Base-by-base conservation (phyloP, 2,797 vertebrate genomes). In the Paramormyrops hopkinsi region DNA sequence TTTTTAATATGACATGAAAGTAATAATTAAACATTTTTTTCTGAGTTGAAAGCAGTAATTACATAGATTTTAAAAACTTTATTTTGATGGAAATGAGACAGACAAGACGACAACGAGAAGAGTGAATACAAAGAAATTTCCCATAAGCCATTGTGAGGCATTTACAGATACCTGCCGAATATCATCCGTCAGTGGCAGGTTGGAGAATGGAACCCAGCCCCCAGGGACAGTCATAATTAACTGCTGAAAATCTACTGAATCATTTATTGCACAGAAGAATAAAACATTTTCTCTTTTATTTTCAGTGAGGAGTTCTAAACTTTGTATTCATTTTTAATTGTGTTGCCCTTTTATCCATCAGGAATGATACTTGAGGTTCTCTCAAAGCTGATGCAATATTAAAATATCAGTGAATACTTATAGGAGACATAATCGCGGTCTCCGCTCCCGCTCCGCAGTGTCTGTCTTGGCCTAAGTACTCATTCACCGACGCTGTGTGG, bases 151-250 rank as follows among this genome's bases (percentile, higher is more conserved):
- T 33, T 33, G 69, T 29, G 14, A 37, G 50, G 89, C 44, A 51
- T 89, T 89, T 65, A 29, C 50, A 86, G 50, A 89, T 44, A 86
- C 82, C 88, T 89, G 56, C 22, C 44, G n/a, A 19, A 56, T 19
- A 69, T 37, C 65, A 6, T 79, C 53, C 46, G 14, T 44, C 62
- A 17, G 46, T 29, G 9, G 46, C 53, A 17, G 51, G 41, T 4
- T 29, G n/a, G 44, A 8, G 29, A 84, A 50, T 5, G 11, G 50
- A 17, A 4, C 25, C 33, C 33, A 54, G 2, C 5, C 84, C 84
- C 22, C 50, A 1, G 22, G 84, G 84, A 56, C 7, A 48, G 7
- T 50, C 22, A 33, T 33, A 8, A 17, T 44, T 44, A 87, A 62
- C 54, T 44, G 22, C 41, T 87, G 8, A 87, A 44, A 87, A 41